Base-by-base conservation (phyloP, 2,888 invertebrate genomes). In the Mantis religiosa region DNA sequence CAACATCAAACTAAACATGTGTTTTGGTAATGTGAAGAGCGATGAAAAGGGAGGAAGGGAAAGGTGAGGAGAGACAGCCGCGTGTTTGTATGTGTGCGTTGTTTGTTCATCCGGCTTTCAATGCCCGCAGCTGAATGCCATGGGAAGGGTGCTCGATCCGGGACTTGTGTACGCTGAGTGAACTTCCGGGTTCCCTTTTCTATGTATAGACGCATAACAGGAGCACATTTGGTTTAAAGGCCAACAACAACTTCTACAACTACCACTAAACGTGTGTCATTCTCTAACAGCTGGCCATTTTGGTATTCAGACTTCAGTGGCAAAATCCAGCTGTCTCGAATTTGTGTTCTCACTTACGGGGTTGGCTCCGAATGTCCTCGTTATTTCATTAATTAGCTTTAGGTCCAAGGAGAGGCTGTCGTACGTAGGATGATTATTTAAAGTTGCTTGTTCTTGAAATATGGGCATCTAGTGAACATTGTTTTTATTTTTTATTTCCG, bases 21-120 rank as follows among this genome's bases (percentile, higher is more conserved):
- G 54, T 71, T 71, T 25, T 71, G 54, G 54, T 20, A 20, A 71
- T 20, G 54, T 71, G 20, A 71, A 71, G 54, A 71, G 54, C 54
- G 54, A 71, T 25, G 54, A 71, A 71, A 71, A 71, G 54, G 54
- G 54, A 20, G 54, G 54, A 71, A 71, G 54, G 54, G 54, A 71
- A 71, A 71, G 54, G 20, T 71, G 25, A 71, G 54, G 54, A 71
- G 54, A 71, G 54, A 25, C 20, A 25, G 4, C 20, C 54, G 54
- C 54, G 54, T 71, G 54, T 71, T 20, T 71, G 25, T 71, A 20
- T 71, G 54, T 71, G 54, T 71, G 28, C 85, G 54, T 15, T 85
- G 86, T 81, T 86, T 86, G 86, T 86, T 71, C 28, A 28, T 86
- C 86, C 86, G 86, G 86, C 86, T 86, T 86, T 86, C 86, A 86